Conservation (phyloP, 2,888 invertebrate species). For the Tyria jacobaeae region DNA sequence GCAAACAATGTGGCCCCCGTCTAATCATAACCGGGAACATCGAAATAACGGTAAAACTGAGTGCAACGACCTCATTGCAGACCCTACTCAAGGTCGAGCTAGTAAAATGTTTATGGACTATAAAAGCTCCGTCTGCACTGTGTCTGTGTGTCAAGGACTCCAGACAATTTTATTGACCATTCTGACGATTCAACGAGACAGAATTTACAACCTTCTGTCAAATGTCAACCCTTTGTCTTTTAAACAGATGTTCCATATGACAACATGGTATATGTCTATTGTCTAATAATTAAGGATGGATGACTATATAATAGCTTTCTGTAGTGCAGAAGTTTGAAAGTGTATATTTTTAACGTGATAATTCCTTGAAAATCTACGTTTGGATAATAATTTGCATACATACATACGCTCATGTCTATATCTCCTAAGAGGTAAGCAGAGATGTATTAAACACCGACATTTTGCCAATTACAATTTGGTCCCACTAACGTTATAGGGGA, state of each 20-base stretch:
- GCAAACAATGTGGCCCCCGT: slow-evolving; percentile 35
- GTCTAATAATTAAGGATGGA: slow-evolving; percentile 19
- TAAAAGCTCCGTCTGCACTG: slow-evolving; percentile 83
- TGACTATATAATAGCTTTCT: slow-evolving; percentile 18
- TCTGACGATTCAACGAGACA: slow-evolving; percentile 66
- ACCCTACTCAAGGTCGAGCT: slow-evolving; percentile 84
- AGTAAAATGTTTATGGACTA: slow-evolving; percentile 87
- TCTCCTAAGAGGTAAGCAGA: too few relatives aligned
- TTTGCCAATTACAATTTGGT: too few relatives aligned
- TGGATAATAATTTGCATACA: neutral
- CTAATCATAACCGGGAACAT: slow-evolving; percentile 61
- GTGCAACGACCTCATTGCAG: slow-evolving; percentile 85
- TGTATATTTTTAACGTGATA: slow-evolving; percentile 9
- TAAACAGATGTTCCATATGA: slow-evolving; percentile 52
- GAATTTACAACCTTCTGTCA: slow-evolving; percentile 63
- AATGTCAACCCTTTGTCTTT: slow-evolving; percentile 61
- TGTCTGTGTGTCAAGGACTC: slow-evolving; percentile 85
- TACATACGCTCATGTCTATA: too few relatives aligned
- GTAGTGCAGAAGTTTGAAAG: slow-evolving; percentile 29
- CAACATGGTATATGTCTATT: slow-evolving; percentile 18
- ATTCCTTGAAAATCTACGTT: neutral
- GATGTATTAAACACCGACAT: too few relatives aligned
- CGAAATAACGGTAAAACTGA: slow-evolving; percentile 71
- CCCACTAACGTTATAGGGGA: too few relatives aligned
- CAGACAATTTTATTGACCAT: slow-evolving; percentile 82